Base-by-base conservation (phyloP, 2,113 vertebrate species). In the Mirounga angustirostris region DNA sequence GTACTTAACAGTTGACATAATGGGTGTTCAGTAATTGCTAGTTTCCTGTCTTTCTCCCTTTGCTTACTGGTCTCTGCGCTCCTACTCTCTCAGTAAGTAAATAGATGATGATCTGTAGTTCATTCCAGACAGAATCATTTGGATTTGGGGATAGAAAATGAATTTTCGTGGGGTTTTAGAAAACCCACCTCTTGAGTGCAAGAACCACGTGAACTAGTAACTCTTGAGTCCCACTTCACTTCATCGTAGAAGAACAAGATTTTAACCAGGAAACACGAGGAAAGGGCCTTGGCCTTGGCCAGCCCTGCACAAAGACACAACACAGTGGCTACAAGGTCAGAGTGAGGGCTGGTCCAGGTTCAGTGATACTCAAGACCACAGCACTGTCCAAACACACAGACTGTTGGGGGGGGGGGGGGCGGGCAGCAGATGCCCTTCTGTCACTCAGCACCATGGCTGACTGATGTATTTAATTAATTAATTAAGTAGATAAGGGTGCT, bases 121-220 rank as follows among this genome's bases (percentile, higher is more conserved):
- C 61, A 61, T 95, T 87, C 24, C 54, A 73, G 59, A 36, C 11
- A 89, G 46, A 95, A 82, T 73, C 74, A 90, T 80, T 86, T 92
- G 15, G 1, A 40, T 78, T 83, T 96, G 52, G 63, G 13, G 21
- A 28, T 80, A 89, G 43, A 50, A 67, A 67, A 30, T 36, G 22
- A 33, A 18, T 76, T 81, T 63, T 67, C 61, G 13, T 30, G 73
- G 13, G 1, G 14, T 56, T 89, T 84, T 79, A 33, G 79, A 90
- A 91, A 94, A 67, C 2, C 71, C 14, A 3, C 54, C 1, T 46
- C 74, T 56, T 46, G 18, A 81, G 65, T 59, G 26, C 52, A 95
- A 71, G 52, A 81, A 76, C 63, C 26, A 59, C n/a, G 9, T 63
- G 26, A 93, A 89, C 59, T 58, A 87, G 40, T 73, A 40, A 82